Evolutionary conservation across 1,140 invertebrate genomes (phyloP).

Genomic region (Diploscapter pachys): DNA sequence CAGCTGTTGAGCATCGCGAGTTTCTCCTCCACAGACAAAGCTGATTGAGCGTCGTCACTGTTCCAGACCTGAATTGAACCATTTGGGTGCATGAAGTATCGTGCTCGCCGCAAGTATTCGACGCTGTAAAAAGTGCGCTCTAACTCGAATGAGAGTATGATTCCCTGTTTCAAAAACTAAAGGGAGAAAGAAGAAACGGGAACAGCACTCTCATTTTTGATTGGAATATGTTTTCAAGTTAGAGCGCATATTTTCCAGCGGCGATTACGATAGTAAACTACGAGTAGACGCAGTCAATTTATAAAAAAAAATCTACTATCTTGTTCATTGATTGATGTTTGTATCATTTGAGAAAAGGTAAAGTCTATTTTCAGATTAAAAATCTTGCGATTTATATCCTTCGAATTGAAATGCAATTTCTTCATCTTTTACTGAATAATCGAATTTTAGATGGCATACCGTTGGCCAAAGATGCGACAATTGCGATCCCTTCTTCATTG

Average conservation of each 20-base stretch:
- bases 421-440: too few relatives aligned
- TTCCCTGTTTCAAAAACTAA: too few relatives aligned
- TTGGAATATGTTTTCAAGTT: too few relatives aligned
- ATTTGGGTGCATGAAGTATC: too few relatives aligned
- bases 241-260: too few relatives aligned
- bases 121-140: too few relatives aligned
- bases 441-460: neutral
- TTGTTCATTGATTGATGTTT: slow-evolving; percentile 6
- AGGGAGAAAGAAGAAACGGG: too few relatives aligned
- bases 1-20: slow-evolving; percentile 6
- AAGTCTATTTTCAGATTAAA: neutral
- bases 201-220: too few relatives aligned
- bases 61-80: slow-evolving; percentile 5
- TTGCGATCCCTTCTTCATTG: slow-evolving; percentile 6
- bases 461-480: slow-evolving; percentile 12
- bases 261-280: too few relatives aligned
- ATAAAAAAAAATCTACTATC: neutral
- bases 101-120: too few relatives aligned
- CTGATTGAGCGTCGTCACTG: neutral
- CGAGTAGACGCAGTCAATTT: neutral
- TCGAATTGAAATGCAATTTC: neutral
- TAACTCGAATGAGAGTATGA: too few relatives aligned
- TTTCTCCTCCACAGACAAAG: slow-evolving; percentile 2
- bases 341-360: slow-evolving; percentile 1
- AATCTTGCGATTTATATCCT: neutral